A percentile compares a stretch with the other conserved stretches of the same genome.
Evolutionary conservation across 2,797 vertebrate genomes (phyloP).

Genomic region (Takifugu ocellatus): DNA sequence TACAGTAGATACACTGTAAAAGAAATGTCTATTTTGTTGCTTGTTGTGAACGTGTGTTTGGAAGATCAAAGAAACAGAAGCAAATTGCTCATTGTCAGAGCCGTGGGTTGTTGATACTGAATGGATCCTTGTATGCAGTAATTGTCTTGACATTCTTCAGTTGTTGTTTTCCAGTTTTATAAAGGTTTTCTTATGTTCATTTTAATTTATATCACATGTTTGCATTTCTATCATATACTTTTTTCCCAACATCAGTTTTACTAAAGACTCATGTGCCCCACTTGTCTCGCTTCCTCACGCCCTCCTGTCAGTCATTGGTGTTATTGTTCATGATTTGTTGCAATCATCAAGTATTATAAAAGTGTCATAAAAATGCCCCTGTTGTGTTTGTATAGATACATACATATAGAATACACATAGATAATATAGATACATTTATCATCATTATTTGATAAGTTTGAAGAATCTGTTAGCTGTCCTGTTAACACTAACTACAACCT

Average conservation of each 20-base stretch:
- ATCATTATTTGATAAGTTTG: no score
- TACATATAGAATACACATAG: no score
- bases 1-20: slow-evolving; percentile 16
- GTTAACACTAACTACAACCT: slow-evolving; percentile 8
- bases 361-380: no score
- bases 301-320: slow-evolving; percentile 22
- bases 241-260: slow-evolving; percentile 14
- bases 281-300: slow-evolving; percentile 5
- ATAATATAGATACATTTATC: no score
- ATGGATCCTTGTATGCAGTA: slow-evolving; percentile 50
- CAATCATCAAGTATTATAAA: no score
- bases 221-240: not conserved
- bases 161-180: slow-evolving; percentile 51
- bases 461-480: no score
- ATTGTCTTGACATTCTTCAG: slow-evolving; percentile 59
- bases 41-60: slow-evolving; percentile 37
- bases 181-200: slow-evolving; percentile 47
- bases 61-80: slow-evolving; percentile 47
- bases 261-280: not conserved
- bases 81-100: slow-evolving; percentile 47
- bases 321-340: slow-evolving; percentile 20
- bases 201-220: slow-evolving; percentile 18
- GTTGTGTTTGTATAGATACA: no score
- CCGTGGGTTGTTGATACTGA: slow-evolving; percentile 41
- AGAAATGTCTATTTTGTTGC: slow-evolving; percentile 16